phyloP scores from a whole-genome alignment of 2,113 vertebrate genomes.

The Telmatochromis brachygnathus region DNA sequence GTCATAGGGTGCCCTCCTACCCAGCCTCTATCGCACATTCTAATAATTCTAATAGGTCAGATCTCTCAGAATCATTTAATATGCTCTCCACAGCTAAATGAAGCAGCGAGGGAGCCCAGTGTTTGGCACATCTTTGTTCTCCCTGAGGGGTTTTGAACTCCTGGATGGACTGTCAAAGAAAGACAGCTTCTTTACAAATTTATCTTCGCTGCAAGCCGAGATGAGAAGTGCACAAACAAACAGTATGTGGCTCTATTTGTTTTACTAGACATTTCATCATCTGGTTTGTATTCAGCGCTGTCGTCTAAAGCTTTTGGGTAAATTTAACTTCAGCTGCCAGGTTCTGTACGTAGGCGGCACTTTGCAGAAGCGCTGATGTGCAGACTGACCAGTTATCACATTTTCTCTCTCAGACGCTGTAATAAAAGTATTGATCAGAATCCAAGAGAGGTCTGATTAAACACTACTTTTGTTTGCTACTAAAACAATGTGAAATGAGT shows the following conservation, averaged over 20 bases:
- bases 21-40: background rate
- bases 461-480: background rate
- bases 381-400: background rate
- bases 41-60: background rate
- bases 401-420: background rate
- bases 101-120: background rate
- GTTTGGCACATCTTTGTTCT: background rate
- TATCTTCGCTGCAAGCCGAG: background rate
- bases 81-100: background rate
- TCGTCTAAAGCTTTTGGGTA: background rate
- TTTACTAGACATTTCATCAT: conserved; percentile 21
- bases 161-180: background rate
- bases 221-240: conserved; percentile 7
- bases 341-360: background rate
- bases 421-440: background rate
- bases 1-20: background rate
- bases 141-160: conserved; percentile 8
- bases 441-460: background rate
- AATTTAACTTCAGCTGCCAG: background rate
- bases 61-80: conserved; percentile 8
- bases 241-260: conserved; percentile 5
- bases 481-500: background rate
- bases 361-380: background rate
- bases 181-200: conserved; percentile 26
- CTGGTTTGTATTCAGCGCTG: conserved; percentile 21